Conservation (phyloP, 2,888 invertebrate species). For the Acanthosepion lycidas region DNA sequence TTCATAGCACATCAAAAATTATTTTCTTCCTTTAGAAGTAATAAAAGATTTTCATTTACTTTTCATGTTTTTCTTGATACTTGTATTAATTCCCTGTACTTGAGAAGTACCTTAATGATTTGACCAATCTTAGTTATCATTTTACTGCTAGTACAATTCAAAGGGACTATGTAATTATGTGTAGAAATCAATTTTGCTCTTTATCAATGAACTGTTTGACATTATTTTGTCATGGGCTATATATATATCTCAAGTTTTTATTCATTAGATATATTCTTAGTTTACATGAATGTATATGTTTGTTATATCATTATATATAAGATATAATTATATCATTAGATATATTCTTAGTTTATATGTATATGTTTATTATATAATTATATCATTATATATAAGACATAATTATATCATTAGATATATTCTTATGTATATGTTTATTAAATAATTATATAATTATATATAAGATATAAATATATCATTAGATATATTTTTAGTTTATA, state of each 20-base stretch:
- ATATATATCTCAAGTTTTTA: background rate
- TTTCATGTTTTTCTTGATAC: background rate
- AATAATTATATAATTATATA: no score
- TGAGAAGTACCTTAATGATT: background rate
- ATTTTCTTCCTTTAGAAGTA: background rate
- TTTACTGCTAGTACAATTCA: background rate
- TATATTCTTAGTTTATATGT: background rate
- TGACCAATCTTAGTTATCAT: background rate
- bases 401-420: background rate
- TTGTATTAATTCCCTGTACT: background rate
- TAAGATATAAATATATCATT: no score
- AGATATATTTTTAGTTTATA: background rate
- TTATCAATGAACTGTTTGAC: background rate
- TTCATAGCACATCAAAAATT: background rate
- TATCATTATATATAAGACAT: no score
- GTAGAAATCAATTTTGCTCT: background rate
- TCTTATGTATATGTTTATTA: no score
- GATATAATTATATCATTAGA: no score
- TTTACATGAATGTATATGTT: background rate
- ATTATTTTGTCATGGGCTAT: background rate
- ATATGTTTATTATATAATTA: background rate
- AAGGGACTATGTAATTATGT: background rate
- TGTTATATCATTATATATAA: no score
- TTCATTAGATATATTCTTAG: background rate
- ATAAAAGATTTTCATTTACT: background rate